A percentile compares a stretch with the other conserved stretches of the same genome.
These are phyloP conservation scores for Chauna torquata DNA, from an alignment of 2,113 vertebrate genomes.

Conservation along the genomic window DNA sequence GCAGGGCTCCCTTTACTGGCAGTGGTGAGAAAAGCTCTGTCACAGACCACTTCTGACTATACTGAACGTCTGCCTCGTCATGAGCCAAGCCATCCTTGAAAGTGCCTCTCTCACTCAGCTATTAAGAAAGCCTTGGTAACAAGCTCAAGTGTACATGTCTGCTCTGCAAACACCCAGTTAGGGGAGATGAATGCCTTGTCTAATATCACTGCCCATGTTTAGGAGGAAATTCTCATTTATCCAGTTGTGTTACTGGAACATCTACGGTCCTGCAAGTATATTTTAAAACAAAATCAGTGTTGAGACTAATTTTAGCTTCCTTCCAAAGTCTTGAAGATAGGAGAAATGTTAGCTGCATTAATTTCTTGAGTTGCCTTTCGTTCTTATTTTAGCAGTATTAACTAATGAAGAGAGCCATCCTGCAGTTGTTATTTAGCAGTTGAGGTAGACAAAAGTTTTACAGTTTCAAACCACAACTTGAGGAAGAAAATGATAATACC, in stretches of 20 bases:
- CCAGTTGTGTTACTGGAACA: background rate
- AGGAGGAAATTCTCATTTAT: background rate
- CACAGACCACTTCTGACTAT: background rate
- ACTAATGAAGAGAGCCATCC: background rate
- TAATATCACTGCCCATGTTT: background rate
- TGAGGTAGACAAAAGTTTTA: background rate
- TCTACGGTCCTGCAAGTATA: background rate
- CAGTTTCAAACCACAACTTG: background rate
- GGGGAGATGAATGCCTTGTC: background rate
- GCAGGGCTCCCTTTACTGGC: background rate
- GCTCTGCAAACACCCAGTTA: background rate
- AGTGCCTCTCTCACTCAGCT: background rate
- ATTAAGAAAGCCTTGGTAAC: background rate
- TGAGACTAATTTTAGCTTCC: background rate
- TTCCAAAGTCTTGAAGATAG: background rate
- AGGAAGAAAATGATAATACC: background rate
- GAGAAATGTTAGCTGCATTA: background rate
- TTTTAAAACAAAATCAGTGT: background rate
- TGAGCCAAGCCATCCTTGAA: background rate
- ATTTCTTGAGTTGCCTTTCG: background rate
- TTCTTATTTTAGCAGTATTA: background rate
- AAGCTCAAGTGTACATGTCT: background rate
- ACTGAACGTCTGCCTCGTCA: background rate
- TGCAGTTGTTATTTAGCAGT: background rate
- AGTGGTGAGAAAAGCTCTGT: background rate